Conservation (phyloP, 2,113 vertebrate genomes). For the Tursiops truncatus region DNA sequence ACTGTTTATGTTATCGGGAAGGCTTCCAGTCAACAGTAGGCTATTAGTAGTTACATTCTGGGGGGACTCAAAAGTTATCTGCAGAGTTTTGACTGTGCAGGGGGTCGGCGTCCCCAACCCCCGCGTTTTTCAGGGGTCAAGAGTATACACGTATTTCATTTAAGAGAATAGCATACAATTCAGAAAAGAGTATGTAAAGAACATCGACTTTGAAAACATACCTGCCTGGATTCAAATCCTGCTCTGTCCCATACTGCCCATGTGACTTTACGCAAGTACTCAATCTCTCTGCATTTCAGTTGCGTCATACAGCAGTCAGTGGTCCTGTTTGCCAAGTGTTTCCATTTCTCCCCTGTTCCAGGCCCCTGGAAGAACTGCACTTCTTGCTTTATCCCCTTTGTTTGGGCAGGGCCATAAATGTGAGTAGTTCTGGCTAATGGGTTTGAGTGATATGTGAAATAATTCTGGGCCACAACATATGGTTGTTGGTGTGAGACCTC, state of each 20-base stretch:
- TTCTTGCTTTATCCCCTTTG: not conserved
- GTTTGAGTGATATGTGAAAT: no score
- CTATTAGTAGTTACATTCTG: not conserved
- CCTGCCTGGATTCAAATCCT: not conserved
- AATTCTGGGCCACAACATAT: no score
- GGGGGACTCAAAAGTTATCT: not conserved
- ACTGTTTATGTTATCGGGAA: not conserved
- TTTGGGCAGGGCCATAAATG: not conserved
- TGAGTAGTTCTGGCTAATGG: not conserved
- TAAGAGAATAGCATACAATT: not conserved
- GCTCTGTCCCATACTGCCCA: not conserved
- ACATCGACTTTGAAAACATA: not conserved
- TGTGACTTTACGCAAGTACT: not conserved
- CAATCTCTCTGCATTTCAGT: not conserved
- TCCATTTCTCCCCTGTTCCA: not conserved
- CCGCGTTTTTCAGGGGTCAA: rapidly evolving
- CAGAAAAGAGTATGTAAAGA: not conserved
- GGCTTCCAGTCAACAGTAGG: not conserved
- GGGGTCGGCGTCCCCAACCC: not conserved
- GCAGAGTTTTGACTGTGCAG: not conserved
- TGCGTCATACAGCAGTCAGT: not conserved
- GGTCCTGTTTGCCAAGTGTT: not conserved
- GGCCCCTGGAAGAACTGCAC: not conserved
- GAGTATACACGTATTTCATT: not conserved
- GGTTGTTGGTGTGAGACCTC: no score